Percentiles rank a stretch among this genome's conserved stretches.
Evolutionary conservation across 2,888 invertebrate genomes (phyloP).

Genomic region (Beris chalybata): DNA sequence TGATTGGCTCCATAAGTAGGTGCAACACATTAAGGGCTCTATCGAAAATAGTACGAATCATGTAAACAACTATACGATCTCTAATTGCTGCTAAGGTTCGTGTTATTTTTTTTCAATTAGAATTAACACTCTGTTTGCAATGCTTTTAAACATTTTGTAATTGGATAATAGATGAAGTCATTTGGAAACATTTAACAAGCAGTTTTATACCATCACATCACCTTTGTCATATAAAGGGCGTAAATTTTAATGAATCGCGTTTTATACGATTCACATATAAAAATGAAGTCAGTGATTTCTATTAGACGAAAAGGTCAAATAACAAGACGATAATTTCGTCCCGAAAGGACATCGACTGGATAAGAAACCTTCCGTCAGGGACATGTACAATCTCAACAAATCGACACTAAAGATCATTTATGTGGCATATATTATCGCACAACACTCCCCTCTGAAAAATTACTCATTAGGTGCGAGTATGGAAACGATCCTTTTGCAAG

Average conservation of each 20-base stretch:
- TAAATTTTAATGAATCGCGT: slow-evolving; percentile 24
- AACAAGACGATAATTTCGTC: not conserved
- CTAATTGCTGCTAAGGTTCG: too few species aligned
- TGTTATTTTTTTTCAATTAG: slow-evolving; percentile 20
- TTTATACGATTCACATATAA: slow-evolving; percentile 11
- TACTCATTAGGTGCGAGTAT: not conserved
- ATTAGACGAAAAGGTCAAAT: not conserved
- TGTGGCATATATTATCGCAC: too few species aligned
- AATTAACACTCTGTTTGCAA: slow-evolving; percentile 6
- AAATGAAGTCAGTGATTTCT: slow-evolving; percentile 11
- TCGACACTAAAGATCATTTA: too few species aligned
- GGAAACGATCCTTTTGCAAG: slow-evolving; percentile 1
- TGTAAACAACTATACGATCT: too few species aligned
- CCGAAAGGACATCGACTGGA: not conserved
- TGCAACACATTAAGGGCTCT: too few species aligned
- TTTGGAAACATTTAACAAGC: slow-evolving; percentile 25
- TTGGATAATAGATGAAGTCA: slow-evolving; percentile 15
- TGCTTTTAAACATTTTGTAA: slow-evolving; percentile 9
- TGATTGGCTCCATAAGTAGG: too few species aligned
- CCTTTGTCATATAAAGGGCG: slow-evolving; percentile 23
- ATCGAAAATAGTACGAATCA: too few species aligned
- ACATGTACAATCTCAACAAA: too few species aligned
- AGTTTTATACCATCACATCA: slow-evolving; percentile 22
- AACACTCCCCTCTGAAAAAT: not conserved
- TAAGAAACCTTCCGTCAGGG: too few species aligned